Conservation (phyloP, 2,888 invertebrate genomes). For the Ligdia adustata region DNA sequence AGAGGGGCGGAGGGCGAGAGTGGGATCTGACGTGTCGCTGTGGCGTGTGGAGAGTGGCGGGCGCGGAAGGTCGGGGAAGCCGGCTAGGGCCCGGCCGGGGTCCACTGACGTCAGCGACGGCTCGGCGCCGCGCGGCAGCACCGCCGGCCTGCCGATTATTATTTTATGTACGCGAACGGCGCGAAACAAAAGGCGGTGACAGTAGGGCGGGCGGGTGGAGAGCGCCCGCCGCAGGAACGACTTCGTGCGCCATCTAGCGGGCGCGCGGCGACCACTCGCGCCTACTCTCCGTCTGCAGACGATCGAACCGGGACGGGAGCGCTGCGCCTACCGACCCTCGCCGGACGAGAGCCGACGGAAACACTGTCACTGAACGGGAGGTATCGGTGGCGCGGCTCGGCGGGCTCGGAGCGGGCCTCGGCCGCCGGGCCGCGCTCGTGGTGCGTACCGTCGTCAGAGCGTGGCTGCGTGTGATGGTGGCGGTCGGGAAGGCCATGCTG, state of each 20-base stretch:
- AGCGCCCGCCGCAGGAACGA: conserved; percentile 82
- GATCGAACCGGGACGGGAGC: conserved; percentile 79
- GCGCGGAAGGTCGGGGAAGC: conserved; percentile 80
- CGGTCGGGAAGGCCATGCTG: conserved; percentile 82
- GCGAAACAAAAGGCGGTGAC: conserved; percentile 77
- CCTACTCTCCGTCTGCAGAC: conserved; percentile 78
- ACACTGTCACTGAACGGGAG: conserved; percentile 71
- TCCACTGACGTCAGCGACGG: conserved; percentile 81
- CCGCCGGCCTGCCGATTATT: conserved; percentile 79
- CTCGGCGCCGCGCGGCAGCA: conserved; percentile 73
- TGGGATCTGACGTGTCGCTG: conserved; percentile 69
- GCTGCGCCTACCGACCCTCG: conserved; percentile 65
- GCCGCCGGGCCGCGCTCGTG: conserved; percentile 42
- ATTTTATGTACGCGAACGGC: conserved; percentile 77
- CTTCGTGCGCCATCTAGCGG: conserved; percentile 79
- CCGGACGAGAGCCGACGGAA: conserved; percentile 52
- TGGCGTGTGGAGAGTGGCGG: conserved; percentile 65
- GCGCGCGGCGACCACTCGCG: conserved; percentile 76
- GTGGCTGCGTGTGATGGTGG: conserved; percentile 83
- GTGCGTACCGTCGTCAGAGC: conserved; percentile 84
- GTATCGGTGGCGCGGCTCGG: conserved; percentile 42
- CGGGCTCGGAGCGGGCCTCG: conserved; percentile 40
- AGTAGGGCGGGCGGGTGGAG: conserved; percentile 73
- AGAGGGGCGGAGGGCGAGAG: conserved; percentile 68
- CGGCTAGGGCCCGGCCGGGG: conserved; percentile 72